phyloP scores from a whole-genome alignment of 2,888 invertebrate species.

The Oligia strigilis region DNA sequence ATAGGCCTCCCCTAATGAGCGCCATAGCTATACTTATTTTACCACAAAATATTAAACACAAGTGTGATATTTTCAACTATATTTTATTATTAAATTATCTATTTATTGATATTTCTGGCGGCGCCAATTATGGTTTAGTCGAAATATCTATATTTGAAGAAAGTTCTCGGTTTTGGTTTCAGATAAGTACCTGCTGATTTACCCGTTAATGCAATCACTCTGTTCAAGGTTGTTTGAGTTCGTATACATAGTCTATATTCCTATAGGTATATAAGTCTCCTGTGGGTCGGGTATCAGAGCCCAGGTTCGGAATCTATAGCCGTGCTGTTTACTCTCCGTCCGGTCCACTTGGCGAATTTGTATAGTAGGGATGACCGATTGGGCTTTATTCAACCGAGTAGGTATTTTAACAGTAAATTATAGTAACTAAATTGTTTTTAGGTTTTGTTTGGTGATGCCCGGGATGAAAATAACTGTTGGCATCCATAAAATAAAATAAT shows the following conservation, averaged over 20 bases:
- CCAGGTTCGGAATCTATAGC: conserved; percentile 37
- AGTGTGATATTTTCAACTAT: too few species aligned
- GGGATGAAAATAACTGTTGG: background rate
- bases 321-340: conserved; percentile 54
- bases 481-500: background rate
- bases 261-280: conserved; percentile 27
- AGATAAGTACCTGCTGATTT: conserved; percentile 14
- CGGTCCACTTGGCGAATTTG: conserved; percentile 60
- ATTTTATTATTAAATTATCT: background rate
- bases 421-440: background rate
- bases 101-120: background rate
- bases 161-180: conserved; percentile 1
- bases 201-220: conserved; percentile 33
- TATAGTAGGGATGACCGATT: conserved; percentile 41
- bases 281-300: conserved; percentile 39
- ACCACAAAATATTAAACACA: background rate
- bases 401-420: conserved; percentile 4
- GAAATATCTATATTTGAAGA: conserved; percentile 16
- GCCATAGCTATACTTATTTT: too few species aligned
- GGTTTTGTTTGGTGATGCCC: background rate
- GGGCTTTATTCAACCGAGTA: conserved; percentile 17
- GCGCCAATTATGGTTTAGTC: background rate
- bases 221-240: conserved; percentile 25
- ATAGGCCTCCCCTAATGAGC: too few species aligned
- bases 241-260: conserved; percentile 9